Conservation (phyloP, 2,888 invertebrate genomes). For the Eumerus sabulonum region DNA sequence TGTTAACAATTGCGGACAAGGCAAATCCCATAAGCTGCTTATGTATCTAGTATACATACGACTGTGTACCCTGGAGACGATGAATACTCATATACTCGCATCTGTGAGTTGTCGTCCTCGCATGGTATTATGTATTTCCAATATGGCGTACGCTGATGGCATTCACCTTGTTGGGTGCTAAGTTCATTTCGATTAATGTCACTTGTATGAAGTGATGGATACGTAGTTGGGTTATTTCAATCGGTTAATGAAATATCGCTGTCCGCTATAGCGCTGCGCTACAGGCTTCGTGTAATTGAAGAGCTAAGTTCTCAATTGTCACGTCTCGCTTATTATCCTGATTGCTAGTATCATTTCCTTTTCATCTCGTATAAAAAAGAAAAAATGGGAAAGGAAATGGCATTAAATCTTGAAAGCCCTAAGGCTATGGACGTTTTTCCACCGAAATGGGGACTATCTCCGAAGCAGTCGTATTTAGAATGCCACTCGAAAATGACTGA, state of each 20-base stretch:
- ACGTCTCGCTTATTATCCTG: slow-evolving; percentile 3
- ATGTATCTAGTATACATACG: not conserved
- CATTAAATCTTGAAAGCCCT: not conserved
- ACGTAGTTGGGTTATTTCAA: not conserved
- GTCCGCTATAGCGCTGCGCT: too few species aligned
- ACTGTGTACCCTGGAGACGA: slow-evolving; percentile 26
- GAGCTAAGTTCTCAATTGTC: not conserved
- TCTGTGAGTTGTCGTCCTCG: slow-evolving; percentile 1
- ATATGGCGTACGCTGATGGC: slow-evolving; percentile 43
- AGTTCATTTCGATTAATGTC: not conserved
- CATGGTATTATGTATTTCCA: not conserved
- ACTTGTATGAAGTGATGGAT: not conserved
- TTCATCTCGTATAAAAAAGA: too few species aligned
- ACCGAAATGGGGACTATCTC: slow-evolving; percentile 27
- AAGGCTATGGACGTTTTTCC: not conserved
- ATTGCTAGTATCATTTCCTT: too few species aligned
- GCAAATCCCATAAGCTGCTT: slow-evolving; percentile 63
- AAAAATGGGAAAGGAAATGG: not conserved
- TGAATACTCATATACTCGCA: slow-evolving; percentile 54
- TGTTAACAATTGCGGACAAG: slow-evolving; percentile 59
- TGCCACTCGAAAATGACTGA: slow-evolving; percentile 56
- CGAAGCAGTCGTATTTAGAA: slow-evolving; percentile 57
- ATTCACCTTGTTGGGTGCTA: slow-evolving; percentile 56
- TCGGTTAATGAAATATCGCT: not conserved
- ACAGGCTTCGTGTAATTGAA: not conserved